Evolutionary conservation across 1,140 invertebrate genomes (phyloP), one percentile per base, ranked within the genome.

Genomic region (Atta colombica): DNA sequence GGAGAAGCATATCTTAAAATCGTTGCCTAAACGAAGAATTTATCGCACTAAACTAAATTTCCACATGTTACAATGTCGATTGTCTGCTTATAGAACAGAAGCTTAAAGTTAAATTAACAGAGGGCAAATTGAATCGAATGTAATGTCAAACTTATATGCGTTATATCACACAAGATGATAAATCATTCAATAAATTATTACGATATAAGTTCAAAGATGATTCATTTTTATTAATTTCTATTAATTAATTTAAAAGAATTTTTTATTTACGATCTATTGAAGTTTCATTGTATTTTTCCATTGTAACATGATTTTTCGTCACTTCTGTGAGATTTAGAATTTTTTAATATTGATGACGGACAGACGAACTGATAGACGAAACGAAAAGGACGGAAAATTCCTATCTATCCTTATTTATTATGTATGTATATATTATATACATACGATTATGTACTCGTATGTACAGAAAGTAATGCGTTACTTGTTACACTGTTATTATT

Each of bases 301-400:
- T 45, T 39, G 28, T 49, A 14, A 71, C n/a, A 4, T 55, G n/a
- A 69, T 28, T 58, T 25, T 21, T 53, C 25, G 49, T 25, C 12
- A 28, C 0, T 31, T 58, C 10, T 14, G 21, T 51, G 35, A 58
- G 16, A 35, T 58, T 71, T 72, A 45, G 51, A 10, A 3, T 25
- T 25, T 25, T 25, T 12, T 81, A 85, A 77, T 77, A 77, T 85
- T 49, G 63, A 51, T 60, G 35, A 58, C 51, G 58, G 28, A 78
- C 74, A 68, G 85, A 86, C 71, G 61, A 61, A 77, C 25, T 39
- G 84, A 89, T 84, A 88, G 89, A 87, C 86, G 58, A 58, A 88
- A 88, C 82, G 71, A 88, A 89, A 91, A 68, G 31, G 63, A 21
- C 25, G 58, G 31, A 0, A 35, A 35, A 5, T 35, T 35, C 31